These are phyloP conservation scores for Vombatus ursinus DNA, from an alignment of 2,113 vertebrate genomes.

Conservation along the genomic window DNA sequence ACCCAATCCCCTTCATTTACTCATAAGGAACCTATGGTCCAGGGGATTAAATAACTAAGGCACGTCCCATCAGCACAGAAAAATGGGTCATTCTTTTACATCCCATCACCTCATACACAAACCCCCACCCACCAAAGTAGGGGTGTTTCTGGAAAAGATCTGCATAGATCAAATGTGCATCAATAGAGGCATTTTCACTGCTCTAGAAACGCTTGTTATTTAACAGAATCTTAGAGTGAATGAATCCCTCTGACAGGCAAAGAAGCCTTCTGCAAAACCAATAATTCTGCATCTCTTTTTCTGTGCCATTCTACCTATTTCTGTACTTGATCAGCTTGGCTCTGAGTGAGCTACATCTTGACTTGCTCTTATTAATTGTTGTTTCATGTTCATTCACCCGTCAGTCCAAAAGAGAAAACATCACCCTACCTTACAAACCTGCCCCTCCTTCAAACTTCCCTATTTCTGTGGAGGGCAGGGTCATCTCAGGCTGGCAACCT, in stretches of 20 bases:
- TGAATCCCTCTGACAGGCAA: neutral
- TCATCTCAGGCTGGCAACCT: neutral
- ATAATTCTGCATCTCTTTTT: neutral
- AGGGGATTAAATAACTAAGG: too few relatives aligned
- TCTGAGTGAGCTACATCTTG: neutral
- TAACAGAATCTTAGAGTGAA: neutral
- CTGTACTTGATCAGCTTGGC: neutral
- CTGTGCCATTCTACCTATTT: neutral
- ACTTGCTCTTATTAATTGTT: neutral
- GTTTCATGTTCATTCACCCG: neutral
- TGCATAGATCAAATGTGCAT: neutral
- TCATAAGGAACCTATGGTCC: too few relatives aligned
- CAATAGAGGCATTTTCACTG: neutral
- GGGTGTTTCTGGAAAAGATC: neutral
- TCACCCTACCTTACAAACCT: neutral
- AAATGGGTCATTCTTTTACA: neutral
- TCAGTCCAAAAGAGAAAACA: neutral
- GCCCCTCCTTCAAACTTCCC: neutral
- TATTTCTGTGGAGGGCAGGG: neutral
- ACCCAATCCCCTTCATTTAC: too few relatives aligned
- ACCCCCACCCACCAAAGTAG: neutral
- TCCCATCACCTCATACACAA: neutral
- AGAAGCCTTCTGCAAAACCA: neutral
- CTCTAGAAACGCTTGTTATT: neutral
- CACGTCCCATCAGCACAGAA: neutral